A percentile compares a stretch with the other conserved stretches of the same genome.
These are phyloP conservation scores for Iselma pallidipennis DNA, from an alignment of 2,888 invertebrate species.

Conservation along the genomic window DNA sequence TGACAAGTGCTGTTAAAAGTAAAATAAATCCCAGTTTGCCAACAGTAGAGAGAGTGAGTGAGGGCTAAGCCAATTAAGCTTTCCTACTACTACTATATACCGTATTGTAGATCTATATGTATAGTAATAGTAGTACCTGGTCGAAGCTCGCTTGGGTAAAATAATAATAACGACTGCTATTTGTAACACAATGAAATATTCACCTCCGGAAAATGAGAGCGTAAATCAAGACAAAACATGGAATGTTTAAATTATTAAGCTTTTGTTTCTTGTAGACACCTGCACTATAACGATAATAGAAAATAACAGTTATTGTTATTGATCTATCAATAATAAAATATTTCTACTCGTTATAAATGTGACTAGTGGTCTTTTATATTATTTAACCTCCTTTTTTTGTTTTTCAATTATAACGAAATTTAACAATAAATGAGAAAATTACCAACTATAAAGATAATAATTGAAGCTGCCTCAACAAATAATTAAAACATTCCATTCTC, in stretches of 20 bases:
- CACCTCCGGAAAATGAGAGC: slow-evolving; percentile 42
- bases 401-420: too few relatives aligned
- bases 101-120: background rate
- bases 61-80: slow-evolving; percentile 50
- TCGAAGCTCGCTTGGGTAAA: slow-evolving; percentile 44
- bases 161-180: slow-evolving; percentile 51
- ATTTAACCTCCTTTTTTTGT: too few relatives aligned
- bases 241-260: slow-evolving; percentile 37
- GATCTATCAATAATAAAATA: too few relatives aligned
- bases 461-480: too few relatives aligned
- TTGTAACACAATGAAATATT: slow-evolving; percentile 52
- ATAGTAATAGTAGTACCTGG: slow-evolving; percentile 32
- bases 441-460: too few relatives aligned
- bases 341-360: background rate
- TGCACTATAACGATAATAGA: slow-evolving; percentile 23
- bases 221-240: slow-evolving; percentile 39
- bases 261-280: slow-evolving; percentile 30
- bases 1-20: slow-evolving; percentile 48
- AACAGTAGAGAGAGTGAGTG: slow-evolving; percentile 31
- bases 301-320: background rate
- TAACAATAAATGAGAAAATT: too few relatives aligned
- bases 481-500: too few relatives aligned
- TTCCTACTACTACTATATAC: background rate
- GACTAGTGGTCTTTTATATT: too few relatives aligned
- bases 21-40: slow-evolving; percentile 48